A percentile compares a stretch with the other conserved stretches of the same genome.
phyloP scores from a whole-genome alignment of 2,113 vertebrate species.

The Xyrauchen texanus region DNA sequence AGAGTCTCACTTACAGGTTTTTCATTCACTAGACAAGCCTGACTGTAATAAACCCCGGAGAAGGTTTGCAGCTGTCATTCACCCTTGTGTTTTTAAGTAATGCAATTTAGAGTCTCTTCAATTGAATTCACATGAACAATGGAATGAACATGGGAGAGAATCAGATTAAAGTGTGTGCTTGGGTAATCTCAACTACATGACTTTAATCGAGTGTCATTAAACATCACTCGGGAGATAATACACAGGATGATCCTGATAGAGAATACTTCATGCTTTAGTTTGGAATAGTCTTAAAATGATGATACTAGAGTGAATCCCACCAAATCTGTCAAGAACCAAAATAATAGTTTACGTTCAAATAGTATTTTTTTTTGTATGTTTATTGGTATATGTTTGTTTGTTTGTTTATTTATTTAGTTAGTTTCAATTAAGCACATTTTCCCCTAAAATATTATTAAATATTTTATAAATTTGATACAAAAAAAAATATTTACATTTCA shows the following conservation, averaged over 20 bases:
- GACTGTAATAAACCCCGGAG: slow-evolving; percentile 35
- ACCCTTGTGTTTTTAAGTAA: slow-evolving; percentile 13
- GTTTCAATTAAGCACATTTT: too few species aligned
- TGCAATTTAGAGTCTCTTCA: slow-evolving; percentile 38
- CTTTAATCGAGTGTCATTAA: slow-evolving; percentile 46
- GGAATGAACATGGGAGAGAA: slow-evolving; percentile 46
- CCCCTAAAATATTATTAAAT: too few species aligned
- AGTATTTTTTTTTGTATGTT: too few species aligned
- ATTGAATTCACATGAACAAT: slow-evolving; percentile 12
- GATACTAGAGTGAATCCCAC: too few species aligned
- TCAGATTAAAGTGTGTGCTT: slow-evolving; percentile 46
- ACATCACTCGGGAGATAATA: slow-evolving; percentile 34
- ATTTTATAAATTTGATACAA: too few species aligned
- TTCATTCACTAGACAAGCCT: slow-evolving; percentile 34
- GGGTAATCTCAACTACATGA: slow-evolving; percentile 51
- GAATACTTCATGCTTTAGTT: too few species aligned
- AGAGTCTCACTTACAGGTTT: slow-evolving; percentile 20
- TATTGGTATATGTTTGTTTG: too few species aligned
- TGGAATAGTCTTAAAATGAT: too few species aligned
- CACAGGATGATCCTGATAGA: neutral
- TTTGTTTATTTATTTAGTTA: too few species aligned
- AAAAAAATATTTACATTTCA: too few species aligned
- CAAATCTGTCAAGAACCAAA: too few species aligned
- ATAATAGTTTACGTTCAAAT: too few species aligned
- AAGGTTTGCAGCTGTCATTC: slow-evolving; percentile 21